phyloP scores from a whole-genome alignment of 1,140 invertebrate species.

The Homalodisca vitripennis region DNA sequence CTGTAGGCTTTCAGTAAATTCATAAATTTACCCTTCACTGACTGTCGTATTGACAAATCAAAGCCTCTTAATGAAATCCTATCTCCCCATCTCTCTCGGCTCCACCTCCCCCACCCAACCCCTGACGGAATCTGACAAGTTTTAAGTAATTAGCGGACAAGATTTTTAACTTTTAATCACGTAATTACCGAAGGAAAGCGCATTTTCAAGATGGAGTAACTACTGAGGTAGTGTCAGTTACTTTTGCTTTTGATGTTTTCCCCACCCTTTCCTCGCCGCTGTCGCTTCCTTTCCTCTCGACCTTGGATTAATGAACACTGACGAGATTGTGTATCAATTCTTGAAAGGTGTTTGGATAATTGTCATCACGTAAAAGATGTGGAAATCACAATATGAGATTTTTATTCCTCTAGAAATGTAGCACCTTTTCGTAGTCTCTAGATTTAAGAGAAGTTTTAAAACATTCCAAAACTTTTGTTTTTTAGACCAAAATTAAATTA shows the following conservation, averaged over 20 bases:
- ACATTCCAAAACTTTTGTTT: too few species aligned
- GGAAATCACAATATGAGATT: too few species aligned
- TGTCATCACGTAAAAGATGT: too few species aligned
- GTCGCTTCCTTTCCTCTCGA: too few species aligned
- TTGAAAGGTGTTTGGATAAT: too few species aligned
- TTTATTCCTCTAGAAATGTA: too few species aligned
- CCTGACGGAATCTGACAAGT: not conserved
- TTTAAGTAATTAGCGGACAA: constrained; percentile 21
- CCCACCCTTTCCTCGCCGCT: not conserved
- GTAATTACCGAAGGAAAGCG: constrained; percentile 9
- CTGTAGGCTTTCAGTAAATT: constrained; percentile 6
- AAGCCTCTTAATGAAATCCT: constrained; percentile 21
- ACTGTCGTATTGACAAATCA: constrained; percentile 12
- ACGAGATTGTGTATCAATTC: too few species aligned
- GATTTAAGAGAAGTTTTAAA: too few species aligned
- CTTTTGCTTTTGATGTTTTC: constrained; percentile 6
- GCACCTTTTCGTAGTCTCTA: too few species aligned
- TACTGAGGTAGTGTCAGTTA: not conserved
- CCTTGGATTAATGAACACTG: too few species aligned
- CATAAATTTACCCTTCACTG: constrained; percentile 9
- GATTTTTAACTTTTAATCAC: constrained; percentile 4
- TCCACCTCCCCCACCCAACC: not conserved
- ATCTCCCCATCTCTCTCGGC: not conserved
- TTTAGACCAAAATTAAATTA: too few species aligned
- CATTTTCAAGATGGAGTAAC: constrained; percentile 9